Evolutionary conservation across 2,888 invertebrate species (phyloP).

Genomic region (Lasioglossum oenotherae): DNA sequence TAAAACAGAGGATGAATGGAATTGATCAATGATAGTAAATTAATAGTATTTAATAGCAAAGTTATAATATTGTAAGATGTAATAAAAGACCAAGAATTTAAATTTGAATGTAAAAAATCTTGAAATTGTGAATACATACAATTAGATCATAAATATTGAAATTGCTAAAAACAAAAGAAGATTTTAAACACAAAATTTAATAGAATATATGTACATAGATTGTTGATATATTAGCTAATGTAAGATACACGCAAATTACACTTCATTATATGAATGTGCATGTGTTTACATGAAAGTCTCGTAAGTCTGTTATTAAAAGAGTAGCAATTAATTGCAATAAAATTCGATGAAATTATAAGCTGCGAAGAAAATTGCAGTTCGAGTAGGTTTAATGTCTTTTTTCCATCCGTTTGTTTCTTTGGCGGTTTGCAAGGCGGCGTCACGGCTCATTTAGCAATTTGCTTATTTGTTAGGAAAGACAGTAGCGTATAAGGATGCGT

Average conservation of each 20-base stretch:
- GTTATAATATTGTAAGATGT: neutral
- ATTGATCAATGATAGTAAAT: neutral
- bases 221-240: neutral
- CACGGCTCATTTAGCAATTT: constrained; percentile 78
- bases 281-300: neutral
- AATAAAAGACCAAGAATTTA: neutral
- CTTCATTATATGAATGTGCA: neutral
- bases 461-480: constrained; percentile 64
- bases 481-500: constrained; percentile 45
- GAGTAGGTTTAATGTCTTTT: neutral
- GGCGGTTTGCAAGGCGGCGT: constrained; percentile 31
- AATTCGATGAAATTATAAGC: neutral
- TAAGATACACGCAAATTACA: neutral
- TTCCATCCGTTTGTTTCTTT: constrained; percentile 16
- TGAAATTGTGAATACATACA: neutral
- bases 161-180: neutral
- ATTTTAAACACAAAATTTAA: neutral
- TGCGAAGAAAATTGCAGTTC: neutral
- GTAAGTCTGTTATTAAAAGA: neutral
- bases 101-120: neutral
- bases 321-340: neutral
- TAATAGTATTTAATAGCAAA: neutral
- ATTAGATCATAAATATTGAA: neutral
- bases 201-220: neutral
- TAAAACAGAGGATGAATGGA: neutral